phyloP scores from a whole-genome alignment of 1,140 invertebrate species.

The Calycopis cecrops region DNA sequence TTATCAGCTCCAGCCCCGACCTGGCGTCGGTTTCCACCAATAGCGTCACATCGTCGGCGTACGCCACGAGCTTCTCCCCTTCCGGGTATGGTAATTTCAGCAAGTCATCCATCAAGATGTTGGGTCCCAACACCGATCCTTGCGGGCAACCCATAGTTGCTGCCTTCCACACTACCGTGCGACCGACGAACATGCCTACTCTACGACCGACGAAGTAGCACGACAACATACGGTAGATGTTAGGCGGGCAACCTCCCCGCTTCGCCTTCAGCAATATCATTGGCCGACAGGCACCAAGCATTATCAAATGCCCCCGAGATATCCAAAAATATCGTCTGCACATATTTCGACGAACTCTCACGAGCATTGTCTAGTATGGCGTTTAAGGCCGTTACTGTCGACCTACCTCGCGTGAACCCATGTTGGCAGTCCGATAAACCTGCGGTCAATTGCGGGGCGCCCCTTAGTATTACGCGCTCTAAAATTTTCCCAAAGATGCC shows the following conservation, averaged over 20 bases:
- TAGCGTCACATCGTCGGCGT: conserved; percentile 52
- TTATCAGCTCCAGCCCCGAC: conserved; percentile 29
- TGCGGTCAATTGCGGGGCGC: conserved; percentile 16
- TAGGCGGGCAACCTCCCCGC: too few relatives aligned
- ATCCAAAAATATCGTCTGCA: conserved; percentile 49
- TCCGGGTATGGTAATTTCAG: too few relatives aligned
- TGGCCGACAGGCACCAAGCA: conserved; percentile 38
- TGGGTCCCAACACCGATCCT: conserved; percentile 43
- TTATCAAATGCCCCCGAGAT: conserved; percentile 55
- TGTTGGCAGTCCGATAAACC: conserved; percentile 38
- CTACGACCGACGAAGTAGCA: too few relatives aligned
- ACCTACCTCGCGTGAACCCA: conserved; percentile 45
- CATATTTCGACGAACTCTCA: conserved; percentile 29
- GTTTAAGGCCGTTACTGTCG: conserved; percentile 51
- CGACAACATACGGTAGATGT: too few relatives aligned
- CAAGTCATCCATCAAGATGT: too few relatives aligned
- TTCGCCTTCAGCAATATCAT: too few relatives aligned
- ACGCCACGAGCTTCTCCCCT: conserved; percentile 31
- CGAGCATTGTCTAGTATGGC: conserved; percentile 19
- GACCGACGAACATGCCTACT: too few relatives aligned
- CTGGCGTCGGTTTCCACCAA: conserved; percentile 34
- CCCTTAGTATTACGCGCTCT: conserved; percentile 44
- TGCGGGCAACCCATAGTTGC: too few relatives aligned
- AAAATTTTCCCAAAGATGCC: conserved; percentile 53
- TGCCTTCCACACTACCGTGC: too few relatives aligned